These are phyloP conservation scores for Cerastis leucographa DNA, from an alignment of 2,888 invertebrate genomes.

Conservation along the genomic window DNA sequence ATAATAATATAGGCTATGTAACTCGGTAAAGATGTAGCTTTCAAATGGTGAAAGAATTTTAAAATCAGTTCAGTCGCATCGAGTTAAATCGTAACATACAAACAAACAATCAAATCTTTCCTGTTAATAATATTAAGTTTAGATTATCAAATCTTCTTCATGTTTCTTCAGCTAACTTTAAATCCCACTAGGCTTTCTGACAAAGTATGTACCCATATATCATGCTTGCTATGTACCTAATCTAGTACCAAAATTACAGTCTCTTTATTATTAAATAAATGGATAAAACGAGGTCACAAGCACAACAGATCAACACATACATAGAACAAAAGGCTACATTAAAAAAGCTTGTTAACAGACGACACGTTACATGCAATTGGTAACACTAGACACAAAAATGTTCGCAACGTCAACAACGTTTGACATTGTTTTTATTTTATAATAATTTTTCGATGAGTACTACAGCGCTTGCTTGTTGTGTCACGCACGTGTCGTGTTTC, in stretches of 20 bases:
- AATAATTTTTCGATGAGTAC: slow-evolving; percentile 59
- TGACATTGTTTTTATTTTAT: slow-evolving; percentile 39
- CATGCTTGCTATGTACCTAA: neutral
- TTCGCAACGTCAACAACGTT: neutral
- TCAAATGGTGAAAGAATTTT: too few relatives aligned
- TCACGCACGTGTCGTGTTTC: slow-evolving; percentile 52
- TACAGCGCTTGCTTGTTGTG: slow-evolving; percentile 47
- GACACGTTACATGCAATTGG: slow-evolving; percentile 27
- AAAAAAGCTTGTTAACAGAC: slow-evolving; percentile 11
- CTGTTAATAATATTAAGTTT: too few relatives aligned
- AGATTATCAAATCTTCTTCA: neutral
- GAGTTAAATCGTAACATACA: too few relatives aligned
- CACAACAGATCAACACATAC: neutral
- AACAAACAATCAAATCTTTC: too few relatives aligned
- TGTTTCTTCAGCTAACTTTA: neutral
- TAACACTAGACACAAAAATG: slow-evolving; percentile 27
- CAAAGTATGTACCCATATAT: neutral
- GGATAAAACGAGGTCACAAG: neutral
- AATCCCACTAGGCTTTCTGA: neutral
- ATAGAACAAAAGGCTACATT: slow-evolving; percentile 8
- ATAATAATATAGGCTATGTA: too few relatives aligned
- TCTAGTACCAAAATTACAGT: neutral
- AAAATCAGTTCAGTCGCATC: too few relatives aligned
- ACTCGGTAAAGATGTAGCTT: too few relatives aligned
- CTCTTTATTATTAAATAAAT: neutral